Conservation (phyloP, 2,888 invertebrate species). For the Zhuqinia jingwanae region DNA sequence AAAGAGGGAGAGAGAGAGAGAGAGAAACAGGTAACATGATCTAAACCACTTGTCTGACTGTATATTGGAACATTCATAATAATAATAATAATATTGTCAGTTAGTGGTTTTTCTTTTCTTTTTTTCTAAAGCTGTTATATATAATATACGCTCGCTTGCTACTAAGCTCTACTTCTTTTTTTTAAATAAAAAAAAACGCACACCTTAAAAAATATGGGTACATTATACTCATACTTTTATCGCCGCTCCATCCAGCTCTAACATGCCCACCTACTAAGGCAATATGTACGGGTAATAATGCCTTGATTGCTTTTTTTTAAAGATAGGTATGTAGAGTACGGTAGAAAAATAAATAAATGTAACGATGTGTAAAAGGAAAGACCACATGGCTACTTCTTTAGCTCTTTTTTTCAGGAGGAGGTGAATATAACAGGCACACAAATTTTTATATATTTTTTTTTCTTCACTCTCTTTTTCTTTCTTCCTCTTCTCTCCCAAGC, state of each 20-base stretch:
- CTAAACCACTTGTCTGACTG: conserved; percentile 45
- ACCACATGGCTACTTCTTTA: conserved; percentile 62
- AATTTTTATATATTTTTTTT: conserved; percentile 36
- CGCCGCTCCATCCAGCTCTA: neutral
- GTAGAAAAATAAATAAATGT: conserved; percentile 7
- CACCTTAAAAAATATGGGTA: neutral
- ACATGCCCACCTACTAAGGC: neutral
- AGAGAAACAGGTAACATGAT: conserved; percentile 39
- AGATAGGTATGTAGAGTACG: neutral
- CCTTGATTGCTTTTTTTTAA: conserved; percentile 31
- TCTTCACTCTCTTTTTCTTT: conserved; percentile 16
- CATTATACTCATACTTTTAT: neutral
- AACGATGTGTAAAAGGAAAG: conserved; percentile 55
- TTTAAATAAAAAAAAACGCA: neutral
- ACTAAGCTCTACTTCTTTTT: neutral
- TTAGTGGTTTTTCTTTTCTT: conserved; percentile 28
- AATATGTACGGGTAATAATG: conserved; percentile 25
- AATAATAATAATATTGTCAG: conserved; percentile 41
- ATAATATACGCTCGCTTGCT: too few species aligned
- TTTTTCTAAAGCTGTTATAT: too few species aligned
- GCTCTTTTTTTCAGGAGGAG: conserved; percentile 42
- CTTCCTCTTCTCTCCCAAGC: conserved; percentile 43
- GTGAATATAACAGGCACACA: conserved; percentile 56
- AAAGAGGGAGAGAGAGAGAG: neutral
- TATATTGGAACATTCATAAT: conserved; percentile 41